Evolutionary conservation across 1,140 invertebrate species (phyloP), one percentile per base, ranked within the genome.

Genomic region (Papilio xuthus): DNA sequence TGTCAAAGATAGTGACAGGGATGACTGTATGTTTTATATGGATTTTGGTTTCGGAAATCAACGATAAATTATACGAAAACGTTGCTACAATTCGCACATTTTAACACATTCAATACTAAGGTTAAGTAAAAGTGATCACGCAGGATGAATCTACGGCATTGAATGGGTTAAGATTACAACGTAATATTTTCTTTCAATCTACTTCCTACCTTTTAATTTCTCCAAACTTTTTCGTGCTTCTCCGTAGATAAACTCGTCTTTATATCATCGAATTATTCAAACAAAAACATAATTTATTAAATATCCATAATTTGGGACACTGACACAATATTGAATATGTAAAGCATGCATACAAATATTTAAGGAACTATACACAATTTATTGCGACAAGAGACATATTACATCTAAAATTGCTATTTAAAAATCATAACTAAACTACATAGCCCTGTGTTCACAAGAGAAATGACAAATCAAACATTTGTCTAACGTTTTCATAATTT

Each of bases 291-390:
- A 53, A 44, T 44, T 44, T 32, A 44, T 44, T 44, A 9, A 44
- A 44, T 10, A 12, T 2, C 85, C 78, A 76, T 83, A 79, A 79
- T 73, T 73, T 82, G 80, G 78, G 81, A 86, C 81, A 71, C 89
- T 91, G 87, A 91, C 87, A 90, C 89, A 85, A 84, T 82, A 85
- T 89, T 63, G 56, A 87, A 92, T 88, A 90, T 82, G 81, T n/a
- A 60, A 76, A 76, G 74, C 74, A 76, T 76, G 53, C 74, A 76
- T 60, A 74, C 72, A 41, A n/a, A 42, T 32, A 76, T 63, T 75
- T 42, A 76, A 76, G 74, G 74, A 76, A 76, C 74, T 76, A 76
- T 63, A 76, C 47, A 56, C 20, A 75, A 75, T 50, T 60, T 76
- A 56, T 42, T 32, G 56, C 74, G 53, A 76, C 74, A 76, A 63